Conservation (phyloP, 2,888 invertebrate genomes). For the Podotricha telesiphe region DNA sequence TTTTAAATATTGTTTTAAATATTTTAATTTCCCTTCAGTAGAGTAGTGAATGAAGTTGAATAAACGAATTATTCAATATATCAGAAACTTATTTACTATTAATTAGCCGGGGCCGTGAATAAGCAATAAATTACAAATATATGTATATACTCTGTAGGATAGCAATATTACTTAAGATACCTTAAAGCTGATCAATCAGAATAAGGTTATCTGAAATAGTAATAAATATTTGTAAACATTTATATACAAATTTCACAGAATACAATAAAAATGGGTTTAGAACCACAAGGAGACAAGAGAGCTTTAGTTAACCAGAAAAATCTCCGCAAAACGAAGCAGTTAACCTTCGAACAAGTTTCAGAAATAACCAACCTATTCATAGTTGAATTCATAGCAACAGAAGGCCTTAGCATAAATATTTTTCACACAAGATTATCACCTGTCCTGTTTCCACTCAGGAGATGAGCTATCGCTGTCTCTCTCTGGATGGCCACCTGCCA, state of each 20-base stretch:
- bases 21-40: too few relatives aligned
- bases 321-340: conserved; percentile 49
- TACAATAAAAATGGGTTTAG: conserved; percentile 6
- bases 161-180: background rate
- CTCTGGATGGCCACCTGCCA: conserved; percentile 70
- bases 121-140: too few relatives aligned
- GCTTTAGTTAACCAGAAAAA: conserved; percentile 51
- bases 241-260: background rate
- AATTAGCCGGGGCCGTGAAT: too few relatives aligned
- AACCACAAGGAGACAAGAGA: conserved; percentile 20
- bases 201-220: too few relatives aligned
- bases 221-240: background rate
- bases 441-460: conserved; percentile 71
- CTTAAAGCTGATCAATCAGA: background rate
- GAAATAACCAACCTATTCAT: conserved; percentile 76
- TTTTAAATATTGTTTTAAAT: too few relatives aligned
- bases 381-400: conserved; percentile 72
- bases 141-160: too few relatives aligned
- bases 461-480: conserved; percentile 66
- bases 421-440: conserved; percentile 80
- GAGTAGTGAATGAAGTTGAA: too few relatives aligned
- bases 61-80: too few relatives aligned
- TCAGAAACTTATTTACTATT: too few relatives aligned
- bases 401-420: conserved; percentile 82
- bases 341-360: conserved; percentile 72